Conservation (phyloP, 2,113 vertebrate genomes). For the Martes martes region DNA sequence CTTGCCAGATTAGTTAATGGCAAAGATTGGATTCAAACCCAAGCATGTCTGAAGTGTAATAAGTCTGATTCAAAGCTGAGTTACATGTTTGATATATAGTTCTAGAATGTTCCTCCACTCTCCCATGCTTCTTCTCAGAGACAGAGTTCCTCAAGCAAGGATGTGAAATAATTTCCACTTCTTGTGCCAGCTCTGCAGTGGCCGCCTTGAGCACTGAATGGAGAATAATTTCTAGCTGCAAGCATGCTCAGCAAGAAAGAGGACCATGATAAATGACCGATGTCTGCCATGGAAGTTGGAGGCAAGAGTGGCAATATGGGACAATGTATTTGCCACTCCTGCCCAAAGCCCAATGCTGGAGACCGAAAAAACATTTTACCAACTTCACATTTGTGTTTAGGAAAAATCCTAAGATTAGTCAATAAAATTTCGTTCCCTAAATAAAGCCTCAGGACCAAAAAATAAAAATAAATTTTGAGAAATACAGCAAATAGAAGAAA, state of each 20-base stretch:
- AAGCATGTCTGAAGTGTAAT: background rate
- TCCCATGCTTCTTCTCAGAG: background rate
- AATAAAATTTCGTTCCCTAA: background rate
- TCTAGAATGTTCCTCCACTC: background rate
- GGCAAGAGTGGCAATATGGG: background rate
- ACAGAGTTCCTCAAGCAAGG: background rate
- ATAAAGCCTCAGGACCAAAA: background rate
- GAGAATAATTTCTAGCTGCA: conserved; percentile 39
- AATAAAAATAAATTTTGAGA: background rate
- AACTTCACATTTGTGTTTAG: background rate
- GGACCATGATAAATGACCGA: background rate
- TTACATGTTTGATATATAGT: background rate
- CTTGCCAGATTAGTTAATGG: background rate
- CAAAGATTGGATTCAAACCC: conserved; percentile 32
- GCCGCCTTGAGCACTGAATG: background rate
- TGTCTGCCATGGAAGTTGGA: background rate
- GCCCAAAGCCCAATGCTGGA: background rate
- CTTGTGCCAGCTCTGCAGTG: background rate
- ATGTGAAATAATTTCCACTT: background rate
- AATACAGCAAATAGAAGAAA: background rate
- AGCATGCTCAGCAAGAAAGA: background rate
- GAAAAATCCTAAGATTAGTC: background rate
- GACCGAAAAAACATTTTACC: background rate
- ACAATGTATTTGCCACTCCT: background rate
- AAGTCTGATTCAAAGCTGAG: background rate